Evolutionary conservation across 2,888 invertebrate species (phyloP), one percentile per base, ranked within the genome.

Genomic region (Portevinia maculata): DNA sequence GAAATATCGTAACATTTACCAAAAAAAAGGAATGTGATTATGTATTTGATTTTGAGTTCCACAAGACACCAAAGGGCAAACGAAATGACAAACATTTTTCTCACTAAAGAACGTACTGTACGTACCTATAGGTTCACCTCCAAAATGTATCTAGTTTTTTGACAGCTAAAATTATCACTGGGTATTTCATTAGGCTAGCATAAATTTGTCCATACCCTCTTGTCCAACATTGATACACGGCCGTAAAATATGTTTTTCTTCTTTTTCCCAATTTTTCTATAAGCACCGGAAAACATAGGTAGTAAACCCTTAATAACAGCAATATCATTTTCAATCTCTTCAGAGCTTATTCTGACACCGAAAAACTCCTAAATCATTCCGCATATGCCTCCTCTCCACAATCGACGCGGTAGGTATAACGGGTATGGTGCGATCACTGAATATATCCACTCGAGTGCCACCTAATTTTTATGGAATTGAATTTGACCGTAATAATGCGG

Each of bases 401-500:
- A 28, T 30, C 30, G 13, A 34, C 46, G 50, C 8, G 28, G 39
- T 41, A 59, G 69, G 32, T 19, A 3, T 8, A 4, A 19, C 4
- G 1, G 9, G 11, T 19, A 11, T 9, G 15, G 11, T 24, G 28
- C 11, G n/a, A 50, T 59, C 39, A 50, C 3, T 50, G 21, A 11
- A 15, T 15, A 57, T 52, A 65, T 65, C 65, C 74, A 65, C n/a
- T 52, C 48, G 57, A 52, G 5, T 59, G 50, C 21, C 11, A 41
- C 13, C 50, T 41, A 65, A 74, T 57, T 57, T 57, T 34, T 50
- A 39, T 32, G 32, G 69, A 69, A 69, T 32, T 21, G 48, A 32
- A 69, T 48, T 60, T 69, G 46, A 71, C 59, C 60, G 52, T 52
- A 41, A 19, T 34, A 34, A 15, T 70, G 50, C 64, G 67, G 5